A percentile compares a stretch with the other conserved stretches of the same genome.
phyloP scores from a whole-genome alignment of 2,113 vertebrate species.

The Conger conger region DNA sequence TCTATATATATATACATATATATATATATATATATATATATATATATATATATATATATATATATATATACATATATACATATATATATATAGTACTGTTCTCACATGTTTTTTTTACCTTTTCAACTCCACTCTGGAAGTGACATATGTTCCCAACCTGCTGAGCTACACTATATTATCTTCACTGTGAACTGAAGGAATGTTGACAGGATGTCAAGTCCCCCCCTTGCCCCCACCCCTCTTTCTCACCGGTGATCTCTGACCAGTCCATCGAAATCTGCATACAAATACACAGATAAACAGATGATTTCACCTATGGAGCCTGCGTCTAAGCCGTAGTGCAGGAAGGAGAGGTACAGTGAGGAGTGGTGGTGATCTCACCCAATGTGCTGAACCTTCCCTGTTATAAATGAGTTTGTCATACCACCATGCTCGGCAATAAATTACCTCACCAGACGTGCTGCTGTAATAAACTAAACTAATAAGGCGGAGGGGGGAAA shows the following conservation, averaged over 20 bases:
- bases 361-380: constrained; percentile 69
- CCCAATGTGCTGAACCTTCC: constrained; percentile 72
- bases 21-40: too few relatives aligned
- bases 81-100: constrained; percentile 62
- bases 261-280: constrained; percentile 64
- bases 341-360: background rate
- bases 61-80: constrained; percentile 38
- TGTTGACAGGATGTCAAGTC: constrained; percentile 53
- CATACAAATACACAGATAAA: constrained; percentile 78
- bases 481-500: constrained; percentile 77
- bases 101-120: constrained; percentile 64
- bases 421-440: constrained; percentile 74
- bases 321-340: constrained; percentile 47
- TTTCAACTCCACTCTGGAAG: constrained; percentile 60
- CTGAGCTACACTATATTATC: constrained; percentile 51
- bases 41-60: too few relatives aligned
- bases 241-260: constrained; percentile 57
- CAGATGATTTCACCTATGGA: constrained; percentile 78
- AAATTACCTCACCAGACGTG: constrained; percentile 85
- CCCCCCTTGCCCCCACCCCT: constrained; percentile 51
- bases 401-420: constrained; percentile 79
- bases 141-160: constrained; percentile 66
- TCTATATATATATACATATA: too few relatives aligned
- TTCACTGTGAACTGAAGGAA: constrained; percentile 66
- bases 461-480: constrained; percentile 81